phyloP scores from a whole-genome alignment of 2,113 vertebrate species.

The Telmatochromis brachygnathus region DNA sequence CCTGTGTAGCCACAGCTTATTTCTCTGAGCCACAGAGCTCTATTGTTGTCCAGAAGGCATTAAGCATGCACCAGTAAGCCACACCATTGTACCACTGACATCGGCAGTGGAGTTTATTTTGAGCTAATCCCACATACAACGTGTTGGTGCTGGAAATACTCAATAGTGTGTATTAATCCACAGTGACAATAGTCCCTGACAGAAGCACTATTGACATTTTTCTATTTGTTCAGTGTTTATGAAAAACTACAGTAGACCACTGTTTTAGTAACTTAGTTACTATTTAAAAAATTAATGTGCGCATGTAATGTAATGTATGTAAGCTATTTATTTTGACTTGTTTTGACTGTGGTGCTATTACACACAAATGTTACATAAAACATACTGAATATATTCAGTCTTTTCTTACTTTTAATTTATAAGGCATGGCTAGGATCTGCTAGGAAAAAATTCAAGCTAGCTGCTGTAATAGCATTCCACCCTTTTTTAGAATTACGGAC shows the following conservation, averaged over 20 bases:
- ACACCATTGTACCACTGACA: neutral
- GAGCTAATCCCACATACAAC: neutral
- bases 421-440: neutral
- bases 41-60: neutral
- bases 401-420: neutral
- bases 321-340: neutral
- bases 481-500: neutral
- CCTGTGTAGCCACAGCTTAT: neutral
- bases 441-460: neutral
- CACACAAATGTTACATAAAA: neutral
- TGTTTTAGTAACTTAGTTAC: neutral
- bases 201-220: neutral
- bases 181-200: neutral
- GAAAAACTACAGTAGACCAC: neutral
- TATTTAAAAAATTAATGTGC: neutral
- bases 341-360: neutral
- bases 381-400: neutral
- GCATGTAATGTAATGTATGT: neutral
- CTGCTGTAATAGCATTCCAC: neutral
- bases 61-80: neutral
- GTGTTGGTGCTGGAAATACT: neutral
- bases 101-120: neutral
- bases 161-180: neutral
- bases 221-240: neutral
- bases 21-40: neutral